Evolutionary conservation across 2,888 invertebrate species (phyloP).

Genomic region (Sphaerophoria rueppellii): DNA sequence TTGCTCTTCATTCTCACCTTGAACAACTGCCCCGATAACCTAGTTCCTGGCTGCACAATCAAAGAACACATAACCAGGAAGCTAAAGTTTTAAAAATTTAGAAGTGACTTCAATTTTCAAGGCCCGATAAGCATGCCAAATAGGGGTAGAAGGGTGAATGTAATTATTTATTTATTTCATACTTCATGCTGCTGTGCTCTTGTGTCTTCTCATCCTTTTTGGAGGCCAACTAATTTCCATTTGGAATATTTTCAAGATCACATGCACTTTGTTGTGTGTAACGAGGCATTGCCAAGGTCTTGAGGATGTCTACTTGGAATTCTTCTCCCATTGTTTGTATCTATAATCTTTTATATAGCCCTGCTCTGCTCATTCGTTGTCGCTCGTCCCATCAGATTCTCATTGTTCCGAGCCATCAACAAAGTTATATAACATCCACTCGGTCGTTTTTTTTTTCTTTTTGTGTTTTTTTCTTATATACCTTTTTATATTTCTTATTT

Average conservation of each 20-base stretch:
- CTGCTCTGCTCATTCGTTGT: not conserved
- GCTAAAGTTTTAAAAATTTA: conserved; percentile 5
- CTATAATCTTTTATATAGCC: conserved; percentile 43
- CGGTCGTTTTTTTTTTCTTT: conserved; percentile 10
- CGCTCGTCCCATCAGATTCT: not conserved
- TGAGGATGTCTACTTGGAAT: conserved; percentile 63
- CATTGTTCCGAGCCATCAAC: conserved; percentile 13
- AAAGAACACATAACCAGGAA: conserved; percentile 41
- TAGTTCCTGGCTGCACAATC: conserved; percentile 63
- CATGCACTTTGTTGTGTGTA: conserved; percentile 63
- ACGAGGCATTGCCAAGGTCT: conserved; percentile 70
- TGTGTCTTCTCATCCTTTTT: conserved; percentile 39
- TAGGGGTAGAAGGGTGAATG: conserved; percentile 22
- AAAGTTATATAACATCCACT: conserved; percentile 63
- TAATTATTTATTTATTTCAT: conserved; percentile 64
- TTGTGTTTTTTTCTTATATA: conserved; percentile 13
- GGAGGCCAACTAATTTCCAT: conserved; percentile 71
- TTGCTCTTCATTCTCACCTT: conserved; percentile 42
- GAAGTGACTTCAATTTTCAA: conserved; percentile 1
- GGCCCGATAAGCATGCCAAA: not conserved
- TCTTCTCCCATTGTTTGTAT: conserved; percentile 58
- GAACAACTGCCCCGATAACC: conserved; percentile 71
- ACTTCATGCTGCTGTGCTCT: conserved; percentile 36
- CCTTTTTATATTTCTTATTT: not conserved
- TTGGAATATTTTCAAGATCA: conserved; percentile 65